phyloP scores from a whole-genome alignment of 2,797 vertebrate genomes.

The Enteromius viviparus region DNA sequence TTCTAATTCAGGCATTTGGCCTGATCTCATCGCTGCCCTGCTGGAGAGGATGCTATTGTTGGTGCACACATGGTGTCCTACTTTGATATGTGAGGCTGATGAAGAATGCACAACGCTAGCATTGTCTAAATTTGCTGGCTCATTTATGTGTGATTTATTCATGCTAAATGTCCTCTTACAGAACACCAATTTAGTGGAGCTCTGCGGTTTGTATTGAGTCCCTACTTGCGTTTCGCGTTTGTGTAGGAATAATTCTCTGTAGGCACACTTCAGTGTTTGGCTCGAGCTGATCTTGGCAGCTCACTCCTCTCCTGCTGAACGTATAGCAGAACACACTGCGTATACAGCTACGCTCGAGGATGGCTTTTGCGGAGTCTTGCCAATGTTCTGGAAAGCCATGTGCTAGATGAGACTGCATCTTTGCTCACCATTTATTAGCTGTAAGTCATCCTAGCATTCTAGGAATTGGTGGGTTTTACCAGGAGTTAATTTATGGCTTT shows the following conservation, averaged over 20 bases:
- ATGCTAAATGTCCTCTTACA: conserved; percentile 29
- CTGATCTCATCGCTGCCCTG: conserved; percentile 54
- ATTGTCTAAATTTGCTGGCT: conserved; percentile 45
- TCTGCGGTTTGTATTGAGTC: conserved; percentile 25
- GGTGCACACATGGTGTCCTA: conserved; percentile 57
- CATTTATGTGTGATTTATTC: conserved; percentile 45
- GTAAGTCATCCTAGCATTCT: conserved; percentile 71
- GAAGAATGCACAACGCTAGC: conserved; percentile 25
- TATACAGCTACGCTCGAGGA: conserved; percentile 7
- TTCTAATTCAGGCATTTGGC: conserved; percentile 67
- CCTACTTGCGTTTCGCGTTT: conserved; percentile 10
- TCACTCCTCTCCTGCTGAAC: conserved; percentile 21
- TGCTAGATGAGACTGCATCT: conserved; percentile 63
- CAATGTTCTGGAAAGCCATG: conserved; percentile 63
- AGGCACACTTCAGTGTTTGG: conserved; percentile 31
- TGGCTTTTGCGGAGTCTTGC: conserved; percentile 36
- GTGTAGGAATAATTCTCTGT: conserved; percentile 32
- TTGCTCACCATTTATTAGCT: conserved; percentile 65
- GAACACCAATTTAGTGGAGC: conserved; percentile 21
- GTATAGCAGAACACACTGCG: conserved; percentile 22
- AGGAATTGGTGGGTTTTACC: conserved; percentile 58
- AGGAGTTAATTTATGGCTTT: conserved; percentile 54
- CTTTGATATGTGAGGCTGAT: conserved; percentile 40
- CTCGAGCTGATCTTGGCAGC: conserved; percentile 5
- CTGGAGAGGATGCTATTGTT: conserved; percentile 55